phyloP scores from a whole-genome alignment of 2,888 invertebrate species.

The Tipula helvola region DNA sequence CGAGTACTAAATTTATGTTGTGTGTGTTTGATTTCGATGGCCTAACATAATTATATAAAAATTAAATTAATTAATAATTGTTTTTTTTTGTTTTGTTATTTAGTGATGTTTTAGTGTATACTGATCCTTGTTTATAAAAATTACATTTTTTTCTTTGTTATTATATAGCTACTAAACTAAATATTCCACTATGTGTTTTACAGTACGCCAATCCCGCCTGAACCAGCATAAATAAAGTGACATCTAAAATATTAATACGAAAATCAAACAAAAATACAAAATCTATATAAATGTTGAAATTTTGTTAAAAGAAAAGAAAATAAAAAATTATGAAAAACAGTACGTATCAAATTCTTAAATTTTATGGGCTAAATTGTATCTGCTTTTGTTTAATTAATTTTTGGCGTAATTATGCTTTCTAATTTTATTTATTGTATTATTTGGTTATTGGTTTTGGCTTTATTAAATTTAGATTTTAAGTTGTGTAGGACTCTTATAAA shows the following conservation, averaged over 20 bases:
- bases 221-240: conserved; percentile 48
- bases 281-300: neutral
- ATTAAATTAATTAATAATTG: conserved; percentile 7
- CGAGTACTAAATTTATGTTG: neutral
- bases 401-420: conserved; percentile 10
- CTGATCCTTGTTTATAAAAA: conserved; percentile 10
- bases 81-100: neutral
- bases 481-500: no score
- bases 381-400: conserved; percentile 8
- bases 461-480: neutral
- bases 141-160: neutral
- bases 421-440: neutral
- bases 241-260: conserved; percentile 14
- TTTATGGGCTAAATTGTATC: neutral
- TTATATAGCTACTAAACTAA: conserved; percentile 12
- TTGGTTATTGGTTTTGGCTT: neutral
- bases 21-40: neutral
- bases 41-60: neutral
- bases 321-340: conserved; percentile 7
- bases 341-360: conserved; percentile 6
- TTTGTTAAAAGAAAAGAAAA: neutral
- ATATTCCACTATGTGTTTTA: conserved; percentile 37
- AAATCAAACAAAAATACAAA: neutral
- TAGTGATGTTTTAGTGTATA: neutral
- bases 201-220: conserved; percentile 88